Percentiles rank a stretch among this genome's conserved stretches.
phyloP scores from a whole-genome alignment of 2,113 vertebrate species.

The Aegotheles bennettii region DNA sequence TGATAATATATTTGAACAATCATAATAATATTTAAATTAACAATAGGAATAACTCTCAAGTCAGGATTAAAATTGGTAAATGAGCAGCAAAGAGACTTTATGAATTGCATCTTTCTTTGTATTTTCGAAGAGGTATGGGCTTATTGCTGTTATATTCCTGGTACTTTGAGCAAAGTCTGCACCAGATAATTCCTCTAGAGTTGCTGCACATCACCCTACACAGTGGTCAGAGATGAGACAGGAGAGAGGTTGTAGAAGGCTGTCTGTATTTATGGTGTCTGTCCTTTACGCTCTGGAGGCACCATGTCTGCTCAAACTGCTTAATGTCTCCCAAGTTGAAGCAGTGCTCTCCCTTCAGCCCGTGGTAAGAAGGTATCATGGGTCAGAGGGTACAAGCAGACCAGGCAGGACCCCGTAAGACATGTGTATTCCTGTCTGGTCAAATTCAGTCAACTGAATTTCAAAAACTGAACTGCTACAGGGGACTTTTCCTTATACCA shows the following conservation, averaged over 20 bases:
- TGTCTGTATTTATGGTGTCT: neutral
- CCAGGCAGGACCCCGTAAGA: neutral
- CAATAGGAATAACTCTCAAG: neutral
- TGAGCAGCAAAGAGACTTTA: neutral
- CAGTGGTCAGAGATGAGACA: neutral
- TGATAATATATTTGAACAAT: neutral
- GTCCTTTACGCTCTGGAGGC: neutral
- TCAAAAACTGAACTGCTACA: neutral
- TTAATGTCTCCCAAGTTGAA: neutral
- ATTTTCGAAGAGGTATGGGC: neutral
- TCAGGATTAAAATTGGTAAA: neutral
- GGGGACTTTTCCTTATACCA: neutral
- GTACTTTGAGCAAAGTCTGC: neutral
- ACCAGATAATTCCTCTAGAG: neutral
- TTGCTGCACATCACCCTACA: neutral
- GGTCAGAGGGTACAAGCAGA: neutral
- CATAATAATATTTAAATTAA: neutral
- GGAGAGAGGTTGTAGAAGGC: neutral
- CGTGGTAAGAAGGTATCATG: neutral
- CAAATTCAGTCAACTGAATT: neutral
- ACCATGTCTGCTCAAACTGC: neutral
- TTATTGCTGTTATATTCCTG: neutral
- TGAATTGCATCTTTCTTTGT: neutral
- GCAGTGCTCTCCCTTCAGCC: neutral
- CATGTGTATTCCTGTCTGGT: no score